Evolutionary conservation across 2,888 invertebrate species (phyloP), one percentile per base, ranked within the genome.

Genomic region (Geotrupes spiniger): DNA sequence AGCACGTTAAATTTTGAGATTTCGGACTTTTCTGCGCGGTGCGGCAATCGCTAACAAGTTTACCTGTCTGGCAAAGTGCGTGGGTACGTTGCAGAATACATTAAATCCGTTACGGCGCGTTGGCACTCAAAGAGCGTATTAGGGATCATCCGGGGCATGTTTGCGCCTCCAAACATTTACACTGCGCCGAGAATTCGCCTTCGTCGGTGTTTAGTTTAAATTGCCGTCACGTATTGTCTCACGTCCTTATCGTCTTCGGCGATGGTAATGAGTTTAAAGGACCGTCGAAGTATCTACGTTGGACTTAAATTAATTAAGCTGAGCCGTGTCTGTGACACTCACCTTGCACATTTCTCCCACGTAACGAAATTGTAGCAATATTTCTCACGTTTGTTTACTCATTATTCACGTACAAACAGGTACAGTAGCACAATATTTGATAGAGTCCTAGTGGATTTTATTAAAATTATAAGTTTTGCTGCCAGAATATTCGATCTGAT

Each of bases 291-390:
- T 10, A 40, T 15, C 11, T 26, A 12, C 26, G 11, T 9, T 33
- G 14, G 33, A 33, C 47, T 48, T 42, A 42, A 48, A 48, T 42
- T 41, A 48, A 42, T 48, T 48, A 48, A 48, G 42, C 42, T 29
- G 36, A 28, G 27, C 41, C 42, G 42, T 42, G 47, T 38, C 21
- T 4, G 4, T 6, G 21, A 21, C 3, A 21, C 4, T 3, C 3
- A 21, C 6, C 21, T 21, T 21, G 21, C 21, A 21, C 21, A 21
- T 21, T 21, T 21, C 6, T 3, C 21, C 21, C 3, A 21, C 21
- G 21, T 21, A 21, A 21, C 6, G 3, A 21, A 21, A 21, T 21
- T 21, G 4, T 4, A 6, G 6, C 6, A 21, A 21, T 21, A 21
- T 21, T 6, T 21, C 6, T 21, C 6, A 21, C 3, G 6, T 21